Conservation (phyloP, 1,140 invertebrate genomes). For the Eriocheir sinensis region DNA sequence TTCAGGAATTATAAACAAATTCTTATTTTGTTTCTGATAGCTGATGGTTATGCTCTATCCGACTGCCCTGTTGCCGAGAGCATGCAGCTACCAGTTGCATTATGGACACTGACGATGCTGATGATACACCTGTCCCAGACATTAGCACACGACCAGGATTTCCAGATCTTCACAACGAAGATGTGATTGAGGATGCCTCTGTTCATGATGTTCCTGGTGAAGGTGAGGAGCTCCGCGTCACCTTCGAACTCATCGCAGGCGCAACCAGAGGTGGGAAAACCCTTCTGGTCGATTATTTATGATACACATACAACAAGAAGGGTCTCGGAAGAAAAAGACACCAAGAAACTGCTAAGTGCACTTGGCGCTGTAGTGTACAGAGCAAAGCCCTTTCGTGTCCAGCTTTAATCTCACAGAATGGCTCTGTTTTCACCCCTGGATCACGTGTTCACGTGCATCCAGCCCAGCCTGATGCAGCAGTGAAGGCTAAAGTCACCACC, state of each 20-base stretch:
- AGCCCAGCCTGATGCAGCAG: neutral
- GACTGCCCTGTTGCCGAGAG: slow-evolving; percentile 38
- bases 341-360: neutral
- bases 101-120: neutral
- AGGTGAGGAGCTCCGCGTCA: neutral
- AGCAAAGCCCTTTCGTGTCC: slow-evolving; percentile 36
- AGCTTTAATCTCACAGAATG: slow-evolving; percentile 33
- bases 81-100: neutral
- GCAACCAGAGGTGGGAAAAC: slow-evolving; percentile 29
- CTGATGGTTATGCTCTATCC: too few species aligned
- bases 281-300: slow-evolving; percentile 46
- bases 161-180: slow-evolving; percentile 5
- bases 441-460: neutral
- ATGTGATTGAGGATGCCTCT: neutral
- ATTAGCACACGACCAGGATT: slow-evolving; percentile 30
- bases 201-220: neutral
- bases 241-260: slow-evolving; percentile 29
- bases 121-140: neutral
- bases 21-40: too few species aligned
- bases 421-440: slow-evolving; percentile 26
- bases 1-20: too few species aligned
- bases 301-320: slow-evolving; percentile 40
- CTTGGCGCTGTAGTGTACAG: slow-evolving; percentile 40
- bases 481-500: neutral
- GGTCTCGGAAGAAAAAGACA: neutral